Evolutionary conservation across 1,140 invertebrate genomes (phyloP).

Genomic region (Hydropsyche tenuis): DNA sequence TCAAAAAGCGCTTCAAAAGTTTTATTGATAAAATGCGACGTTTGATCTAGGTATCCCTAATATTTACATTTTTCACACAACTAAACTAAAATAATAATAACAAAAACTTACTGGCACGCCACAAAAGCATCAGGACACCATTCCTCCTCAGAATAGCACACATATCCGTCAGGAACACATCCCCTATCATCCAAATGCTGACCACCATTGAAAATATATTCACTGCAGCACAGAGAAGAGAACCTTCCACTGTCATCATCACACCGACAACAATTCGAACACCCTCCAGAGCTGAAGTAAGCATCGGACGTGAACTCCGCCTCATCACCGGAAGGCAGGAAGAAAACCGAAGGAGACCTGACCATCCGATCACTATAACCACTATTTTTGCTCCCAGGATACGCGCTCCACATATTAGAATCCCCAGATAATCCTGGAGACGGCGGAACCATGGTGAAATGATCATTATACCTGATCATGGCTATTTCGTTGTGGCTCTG

Average conservation of each 20-base stretch:
- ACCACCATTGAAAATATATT: slow-evolving; percentile 61
- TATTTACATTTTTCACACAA: not conserved
- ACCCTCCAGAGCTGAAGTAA: slow-evolving; percentile 50
- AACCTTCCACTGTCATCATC: slow-evolving; percentile 58
- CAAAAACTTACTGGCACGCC: slow-evolving; percentile 41
- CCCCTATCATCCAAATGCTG: slow-evolving; percentile 58
- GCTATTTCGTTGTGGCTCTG: slow-evolving; percentile 52
- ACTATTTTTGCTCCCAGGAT: slow-evolving; percentile 30
- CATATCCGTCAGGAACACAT: slow-evolving; percentile 8
- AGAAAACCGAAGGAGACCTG: slow-evolving; percentile 52
- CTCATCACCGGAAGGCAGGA: slow-evolving; percentile 48
- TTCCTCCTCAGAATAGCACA: slow-evolving; percentile 36
- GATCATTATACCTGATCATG: slow-evolving; percentile 39
- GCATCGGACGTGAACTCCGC: slow-evolving; percentile 53
- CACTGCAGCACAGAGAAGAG: slow-evolving; percentile 60
- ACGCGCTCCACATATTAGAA: slow-evolving; percentile 34
- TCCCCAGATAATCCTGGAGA: slow-evolving; percentile 30
- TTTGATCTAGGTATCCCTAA: too few relatives aligned
- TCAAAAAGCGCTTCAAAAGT: too few relatives aligned
- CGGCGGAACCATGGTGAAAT: slow-evolving; percentile 43
- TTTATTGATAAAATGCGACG: too few relatives aligned
- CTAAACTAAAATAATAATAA: slow-evolving; percentile 3
- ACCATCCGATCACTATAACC: slow-evolving; percentile 50
- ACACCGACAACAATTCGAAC: slow-evolving; percentile 50
- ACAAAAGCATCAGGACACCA: slow-evolving; percentile 36